These are phyloP conservation scores for Seriola aureovittata DNA, from an alignment of 2,113 vertebrate genomes.

Conservation along the genomic window DNA sequence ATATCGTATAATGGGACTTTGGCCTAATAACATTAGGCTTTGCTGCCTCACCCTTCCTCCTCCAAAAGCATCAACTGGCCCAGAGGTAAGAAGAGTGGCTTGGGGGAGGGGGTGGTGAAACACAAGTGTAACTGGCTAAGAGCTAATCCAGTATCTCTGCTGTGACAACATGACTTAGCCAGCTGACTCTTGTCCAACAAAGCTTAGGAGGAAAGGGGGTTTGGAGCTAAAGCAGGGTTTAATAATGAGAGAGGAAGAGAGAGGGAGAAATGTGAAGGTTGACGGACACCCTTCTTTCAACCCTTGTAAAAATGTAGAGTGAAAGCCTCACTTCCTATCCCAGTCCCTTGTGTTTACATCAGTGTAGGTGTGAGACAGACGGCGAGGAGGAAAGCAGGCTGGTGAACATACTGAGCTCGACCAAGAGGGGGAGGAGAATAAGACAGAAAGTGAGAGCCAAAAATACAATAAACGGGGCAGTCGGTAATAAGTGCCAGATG, in stretches of 20 bases:
- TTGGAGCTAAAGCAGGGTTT: constrained; percentile 47
- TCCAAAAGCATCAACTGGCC: constrained; percentile 36
- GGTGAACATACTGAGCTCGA: constrained; percentile 78
- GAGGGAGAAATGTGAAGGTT: constrained; percentile 3
- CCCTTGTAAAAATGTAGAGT: constrained; percentile 22
- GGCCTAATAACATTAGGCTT: constrained; percentile 4
- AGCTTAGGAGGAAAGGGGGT: constrained; percentile 58
- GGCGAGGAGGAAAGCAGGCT: constrained; percentile 44
- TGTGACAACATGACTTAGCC: constrained; percentile 48
- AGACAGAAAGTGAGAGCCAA: constrained; percentile 57
- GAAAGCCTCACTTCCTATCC: constrained; percentile 10
- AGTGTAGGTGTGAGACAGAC: constrained; percentile 80
- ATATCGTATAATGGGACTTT: background rate
- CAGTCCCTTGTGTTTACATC: constrained; percentile 1
- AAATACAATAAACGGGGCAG: constrained; percentile 61
- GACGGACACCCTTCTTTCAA: constrained; percentile 27
- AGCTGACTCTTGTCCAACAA: constrained; percentile 64
- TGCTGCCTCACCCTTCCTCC: background rate
- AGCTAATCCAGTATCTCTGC: constrained; percentile 68
- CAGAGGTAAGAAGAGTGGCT: constrained; percentile 24
- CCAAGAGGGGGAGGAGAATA: constrained; percentile 78
- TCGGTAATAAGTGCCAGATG: constrained; percentile 68
- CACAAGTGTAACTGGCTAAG: constrained; percentile 52
- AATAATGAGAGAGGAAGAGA: constrained; percentile 15
- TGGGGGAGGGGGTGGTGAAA: constrained; percentile 2